Evolutionary conservation across 2,797 vertebrate genomes (phyloP).

Genomic region (Emydoidea blandingii): DNA sequence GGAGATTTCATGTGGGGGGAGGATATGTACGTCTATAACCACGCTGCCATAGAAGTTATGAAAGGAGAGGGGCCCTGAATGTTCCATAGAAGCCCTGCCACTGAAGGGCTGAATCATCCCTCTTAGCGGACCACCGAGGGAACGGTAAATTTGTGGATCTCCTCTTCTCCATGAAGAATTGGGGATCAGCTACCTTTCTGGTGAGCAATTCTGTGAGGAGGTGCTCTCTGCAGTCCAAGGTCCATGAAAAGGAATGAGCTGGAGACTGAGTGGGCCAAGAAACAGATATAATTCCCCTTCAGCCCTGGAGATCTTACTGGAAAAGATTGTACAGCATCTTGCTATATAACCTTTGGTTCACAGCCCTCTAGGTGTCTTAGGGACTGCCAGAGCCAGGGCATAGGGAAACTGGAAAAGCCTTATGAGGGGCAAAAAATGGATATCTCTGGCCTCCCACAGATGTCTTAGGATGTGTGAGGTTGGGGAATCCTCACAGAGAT

Average conservation of each 20-base stretch:
- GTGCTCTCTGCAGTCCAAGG: background rate
- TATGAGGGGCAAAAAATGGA: background rate
- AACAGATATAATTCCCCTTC: background rate
- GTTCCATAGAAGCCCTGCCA: background rate
- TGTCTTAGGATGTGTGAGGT: background rate
- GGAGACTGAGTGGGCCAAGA: background rate
- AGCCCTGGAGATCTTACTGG: background rate
- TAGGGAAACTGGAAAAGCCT: background rate
- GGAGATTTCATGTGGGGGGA: background rate
- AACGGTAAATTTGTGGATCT: background rate
- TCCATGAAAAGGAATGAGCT: background rate
- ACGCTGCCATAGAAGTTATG: background rate
- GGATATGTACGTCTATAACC: background rate
- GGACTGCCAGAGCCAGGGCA: background rate
- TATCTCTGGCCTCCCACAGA: background rate
- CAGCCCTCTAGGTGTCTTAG: fast-evolving
- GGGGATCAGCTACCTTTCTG: background rate
- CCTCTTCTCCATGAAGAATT: background rate
- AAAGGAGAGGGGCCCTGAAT: background rate
- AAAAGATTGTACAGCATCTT: background rate
- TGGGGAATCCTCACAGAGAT: background rate
- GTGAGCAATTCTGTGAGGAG: background rate
- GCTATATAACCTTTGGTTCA: background rate
- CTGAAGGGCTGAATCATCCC: background rate
- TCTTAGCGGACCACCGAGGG: background rate